Evolutionary conservation across 2,888 invertebrate species (phyloP), one percentile per base, ranked within the genome.

Genomic region (Laothoe populi): DNA sequence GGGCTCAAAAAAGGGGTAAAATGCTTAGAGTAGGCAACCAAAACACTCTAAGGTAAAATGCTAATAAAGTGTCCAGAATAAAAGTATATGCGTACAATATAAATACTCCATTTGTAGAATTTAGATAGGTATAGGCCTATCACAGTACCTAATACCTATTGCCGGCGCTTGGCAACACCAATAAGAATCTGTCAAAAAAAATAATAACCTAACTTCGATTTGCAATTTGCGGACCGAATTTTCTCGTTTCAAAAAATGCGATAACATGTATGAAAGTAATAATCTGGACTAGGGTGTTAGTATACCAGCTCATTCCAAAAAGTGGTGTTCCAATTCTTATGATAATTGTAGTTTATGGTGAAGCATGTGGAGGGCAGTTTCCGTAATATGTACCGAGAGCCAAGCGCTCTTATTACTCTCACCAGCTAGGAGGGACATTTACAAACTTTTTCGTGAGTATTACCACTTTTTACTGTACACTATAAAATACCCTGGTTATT

Each of bases 361-460:
- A 71, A 79, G 64, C 62, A 87, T 88, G 88, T 75, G 87, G 61
- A 79, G 87, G 75, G 86, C 84, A 40, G 82, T 86, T 63, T 82
- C 86, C 49, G 78, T 77, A 57, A 72, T 85, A 64, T 83, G 73
- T 67, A 67, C 80, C 60, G 87, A 87, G 72, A 75, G 81, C 63
- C 83, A 84, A 70, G 75, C 79, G 16, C 70, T 84, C 57, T 84
- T 84, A 67, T 61, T 82, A 60, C 66, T 83, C 40, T 66, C 76
- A 23, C 70, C 73, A 40, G 67, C 72, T 5, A 77, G 83, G 63
- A 78, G 83, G 67, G 86, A 87, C 74, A 77, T 81, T 61, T 82
- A 73, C 67, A 86, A 80, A 72, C 71, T 82, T 44, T 82, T 84
- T 61, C 82, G 87, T 87, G 65, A 83, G 87, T 84, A 64, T 53